A percentile compares a stretch with the other conserved stretches of the same genome.
phyloP scores from a whole-genome alignment of 2,888 invertebrate genomes.

The Eumerus sabulonum region DNA sequence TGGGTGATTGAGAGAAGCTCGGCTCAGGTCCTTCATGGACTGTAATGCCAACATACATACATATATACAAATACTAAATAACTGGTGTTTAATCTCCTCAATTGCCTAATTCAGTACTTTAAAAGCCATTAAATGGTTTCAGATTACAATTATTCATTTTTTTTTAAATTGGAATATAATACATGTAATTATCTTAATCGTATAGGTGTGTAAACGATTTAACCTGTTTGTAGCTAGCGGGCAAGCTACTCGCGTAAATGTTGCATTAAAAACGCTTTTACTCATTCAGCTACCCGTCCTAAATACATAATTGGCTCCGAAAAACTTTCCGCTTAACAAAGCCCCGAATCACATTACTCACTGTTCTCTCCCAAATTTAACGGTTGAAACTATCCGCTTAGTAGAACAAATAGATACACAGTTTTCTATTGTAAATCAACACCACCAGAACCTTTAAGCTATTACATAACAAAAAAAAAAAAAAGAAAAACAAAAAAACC shows the following conservation, averaged over 20 bases:
- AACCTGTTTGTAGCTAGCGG: conserved; percentile 4
- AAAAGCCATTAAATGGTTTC: no score
- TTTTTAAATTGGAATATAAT: conserved; percentile 62
- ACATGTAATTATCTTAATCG: conserved; percentile 56
- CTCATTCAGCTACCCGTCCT: conserved; percentile 57
- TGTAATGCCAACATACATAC: no score
- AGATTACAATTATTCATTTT: no score
- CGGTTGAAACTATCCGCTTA: conserved; percentile 65
- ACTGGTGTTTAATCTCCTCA: no score
- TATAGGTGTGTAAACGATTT: conserved; percentile 48
- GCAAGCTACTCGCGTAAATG: conserved; percentile 50
- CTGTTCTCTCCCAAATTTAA: conserved; percentile 46
- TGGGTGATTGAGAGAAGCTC: no score
- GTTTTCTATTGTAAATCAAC: conserved; percentile 35
- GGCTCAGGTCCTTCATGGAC: no score
- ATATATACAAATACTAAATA: no score
- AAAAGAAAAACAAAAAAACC: no score
- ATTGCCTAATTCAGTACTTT: no score
- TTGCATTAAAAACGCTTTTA: conserved; percentile 68
- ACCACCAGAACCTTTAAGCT: conserved; percentile 26
- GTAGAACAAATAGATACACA: conserved; percentile 65
- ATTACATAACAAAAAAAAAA: conserved; percentile 40
- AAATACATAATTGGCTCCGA: conserved; percentile 59
- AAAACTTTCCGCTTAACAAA: conserved; percentile 42
- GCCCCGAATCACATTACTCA: conserved; percentile 33